Base-by-base conservation (phyloP, 2,888 invertebrate species). In the Cephus runcator region DNA sequence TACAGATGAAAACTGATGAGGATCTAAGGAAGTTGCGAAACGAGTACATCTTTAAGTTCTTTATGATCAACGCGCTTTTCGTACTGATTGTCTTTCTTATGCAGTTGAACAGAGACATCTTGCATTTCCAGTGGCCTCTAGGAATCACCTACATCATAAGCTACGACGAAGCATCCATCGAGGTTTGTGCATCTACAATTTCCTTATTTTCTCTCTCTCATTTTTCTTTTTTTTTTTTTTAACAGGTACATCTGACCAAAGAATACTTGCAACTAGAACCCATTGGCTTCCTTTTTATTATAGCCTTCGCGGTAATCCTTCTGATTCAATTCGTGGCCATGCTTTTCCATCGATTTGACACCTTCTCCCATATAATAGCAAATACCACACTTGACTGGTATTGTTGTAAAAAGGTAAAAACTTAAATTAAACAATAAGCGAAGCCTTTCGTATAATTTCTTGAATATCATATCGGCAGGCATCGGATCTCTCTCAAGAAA, bases 341-440 rank as follows among this genome's bases (percentile, higher is more conserved):
- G 94, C 85, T 95, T 80, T 92, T 94, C 87, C 95, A 95, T 91
- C 93, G 95, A 71, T 93, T 94, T 84, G 93, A 93, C 75, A 95
- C 95, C 0, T 91, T 95, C 81, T 92, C 94, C 3, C 95, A 95
- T 86, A 93, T 95, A 80, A 91, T 95, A 88, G 96, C 99, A 36
- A 97, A 98, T 12, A 98, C 98, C n/a, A 97, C 97, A 91, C 93
- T 99, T 76, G 96, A 96, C 88, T 95, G 95, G 92, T 95, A 95
- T 92, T 95, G 94, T 87, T 94, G 94, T 83, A 96, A 96, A 91
- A 96, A 96, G 94, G 96, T 95, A 92, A 92, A 91, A n/a, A 75
- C 15, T 35, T 31, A 34, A 71, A 4, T 77, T n/a, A 12, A 36
- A 35, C 33, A n/a, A 40, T 23, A 23, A n/a, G 34, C 34, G 11